Percentiles rank a stretch among this genome's conserved stretches.
Evolutionary conservation across 2,888 invertebrate genomes (phyloP).

Genomic region (Xestia sexstrigata): DNA sequence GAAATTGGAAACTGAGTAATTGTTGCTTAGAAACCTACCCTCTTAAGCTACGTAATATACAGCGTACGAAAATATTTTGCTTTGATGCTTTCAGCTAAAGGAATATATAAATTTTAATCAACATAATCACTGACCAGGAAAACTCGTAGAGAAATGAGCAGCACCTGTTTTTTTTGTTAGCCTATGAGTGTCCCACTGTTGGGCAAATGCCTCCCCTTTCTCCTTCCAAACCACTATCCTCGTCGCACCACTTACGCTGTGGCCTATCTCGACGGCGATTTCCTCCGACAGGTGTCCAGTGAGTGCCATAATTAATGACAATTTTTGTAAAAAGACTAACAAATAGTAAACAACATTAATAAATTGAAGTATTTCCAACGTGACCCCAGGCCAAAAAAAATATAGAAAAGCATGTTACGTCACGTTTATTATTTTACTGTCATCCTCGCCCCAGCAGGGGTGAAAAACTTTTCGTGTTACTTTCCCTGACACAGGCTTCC

Average conservation of each 20-base stretch:
- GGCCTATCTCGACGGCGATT: too few relatives aligned
- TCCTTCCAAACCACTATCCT: too few relatives aligned
- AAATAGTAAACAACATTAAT: conserved; percentile 8
- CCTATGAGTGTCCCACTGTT: too few relatives aligned
- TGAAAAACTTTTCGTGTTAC: conserved; percentile 45
- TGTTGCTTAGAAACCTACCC: too few relatives aligned
- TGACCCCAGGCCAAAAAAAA: not conserved
- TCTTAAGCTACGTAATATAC: not conserved
- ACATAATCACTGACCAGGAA: not conserved
- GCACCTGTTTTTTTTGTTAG: too few relatives aligned
- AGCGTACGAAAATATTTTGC: not conserved
- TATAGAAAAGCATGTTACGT: conserved; percentile 15
- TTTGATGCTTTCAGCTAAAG: not conserved
- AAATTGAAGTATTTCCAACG: conserved; percentile 12
- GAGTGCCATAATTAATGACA: too few relatives aligned
- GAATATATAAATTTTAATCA: not conserved
- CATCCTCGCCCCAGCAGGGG: conserved; percentile 22
- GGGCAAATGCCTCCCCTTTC: too few relatives aligned
- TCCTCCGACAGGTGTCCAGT: too few relatives aligned
- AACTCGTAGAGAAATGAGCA: not conserved
- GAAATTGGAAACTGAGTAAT: not conserved
- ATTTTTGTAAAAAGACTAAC: not conserved
- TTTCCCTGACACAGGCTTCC: conserved; percentile 43
- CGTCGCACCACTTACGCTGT: too few relatives aligned
- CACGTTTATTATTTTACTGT: conserved; percentile 47